phyloP scores from a whole-genome alignment of 2,888 invertebrate species.

The Argyresthia goedartella region DNA sequence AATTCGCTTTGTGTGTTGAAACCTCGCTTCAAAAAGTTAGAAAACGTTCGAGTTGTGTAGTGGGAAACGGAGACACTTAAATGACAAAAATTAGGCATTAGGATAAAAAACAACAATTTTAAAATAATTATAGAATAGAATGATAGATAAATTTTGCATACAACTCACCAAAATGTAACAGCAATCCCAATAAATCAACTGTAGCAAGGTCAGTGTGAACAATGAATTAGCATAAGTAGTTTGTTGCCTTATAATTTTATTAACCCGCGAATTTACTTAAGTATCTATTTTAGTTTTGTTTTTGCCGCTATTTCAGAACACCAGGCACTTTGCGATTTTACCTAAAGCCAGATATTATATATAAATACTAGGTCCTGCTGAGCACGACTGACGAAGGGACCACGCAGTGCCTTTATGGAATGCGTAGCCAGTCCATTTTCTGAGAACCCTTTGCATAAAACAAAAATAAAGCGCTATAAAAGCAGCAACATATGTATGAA shows the following conservation, averaged over 20 bases:
- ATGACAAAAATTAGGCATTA: background rate
- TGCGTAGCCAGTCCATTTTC: slow-evolving; percentile 35
- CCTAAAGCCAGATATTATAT: background rate
- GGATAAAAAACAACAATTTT: background rate
- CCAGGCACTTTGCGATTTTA: background rate
- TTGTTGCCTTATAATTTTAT: slow-evolving; percentile 27
- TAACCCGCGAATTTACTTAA: background rate
- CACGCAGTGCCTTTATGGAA: slow-evolving; percentile 42
- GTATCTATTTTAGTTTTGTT: background rate
- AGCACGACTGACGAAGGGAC: slow-evolving; percentile 42
- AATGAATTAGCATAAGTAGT: slow-evolving; percentile 42
- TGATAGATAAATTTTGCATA: slow-evolving; percentile 38
- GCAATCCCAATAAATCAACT: slow-evolving; percentile 45
- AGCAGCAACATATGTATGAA: slow-evolving; percentile 21
- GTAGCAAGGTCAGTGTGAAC: slow-evolving; percentile 44
- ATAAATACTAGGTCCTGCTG: slow-evolving; percentile 18
- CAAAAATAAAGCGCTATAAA: slow-evolving; percentile 37
- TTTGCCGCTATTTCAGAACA: background rate
- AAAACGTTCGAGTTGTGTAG: no score
- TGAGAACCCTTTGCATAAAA: slow-evolving; percentile 45
- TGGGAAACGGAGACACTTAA: no score
- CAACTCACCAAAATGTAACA: slow-evolving; percentile 56
- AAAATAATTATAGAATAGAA: background rate
- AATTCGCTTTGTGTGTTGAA: background rate
- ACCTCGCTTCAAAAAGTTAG: background rate